Evolutionary conservation across 1,140 invertebrate genomes (phyloP).

Genomic region (Bombyx mori): DNA sequence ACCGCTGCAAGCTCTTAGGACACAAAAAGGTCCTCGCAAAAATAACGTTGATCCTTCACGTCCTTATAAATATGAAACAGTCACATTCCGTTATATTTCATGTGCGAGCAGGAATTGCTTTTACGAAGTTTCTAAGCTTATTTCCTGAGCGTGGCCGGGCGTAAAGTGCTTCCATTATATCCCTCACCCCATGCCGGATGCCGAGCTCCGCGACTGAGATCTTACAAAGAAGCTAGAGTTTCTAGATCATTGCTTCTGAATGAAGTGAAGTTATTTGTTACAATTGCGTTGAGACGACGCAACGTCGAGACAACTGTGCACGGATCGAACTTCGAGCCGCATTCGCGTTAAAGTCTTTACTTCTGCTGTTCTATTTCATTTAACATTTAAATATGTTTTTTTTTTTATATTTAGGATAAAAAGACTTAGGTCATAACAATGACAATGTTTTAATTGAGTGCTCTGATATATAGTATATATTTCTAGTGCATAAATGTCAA

Average conservation of each 20-base stretch:
- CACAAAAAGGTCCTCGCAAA: slow-evolving; percentile 10
- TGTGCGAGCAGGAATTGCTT: slow-evolving; percentile 64
- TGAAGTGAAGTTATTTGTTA: slow-evolving; percentile 52
- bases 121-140: slow-evolving; percentile 69
- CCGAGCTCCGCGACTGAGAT: slow-evolving; percentile 32
- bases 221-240: slow-evolving; percentile 54
- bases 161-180: slow-evolving; percentile 65
- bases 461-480: no score
- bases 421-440: no score
- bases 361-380: not conserved
- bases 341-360: slow-evolving; percentile 9
- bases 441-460: no score
- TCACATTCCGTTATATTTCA: slow-evolving; percentile 63
- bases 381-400: no score
- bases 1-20: no score
- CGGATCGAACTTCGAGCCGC: not conserved
- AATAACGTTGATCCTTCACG: slow-evolving; percentile 43
- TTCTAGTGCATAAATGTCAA: no score
- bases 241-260: slow-evolving; percentile 48
- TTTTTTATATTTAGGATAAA: no score
- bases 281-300: slow-evolving; percentile 5
- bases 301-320: no score
- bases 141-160: slow-evolving; percentile 59
- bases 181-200: slow-evolving; percentile 32
- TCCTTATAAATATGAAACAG: slow-evolving; percentile 64